These are phyloP conservation scores for Clostera curtula DNA, from an alignment of 2,888 invertebrate species.

Conservation along the genomic window DNA sequence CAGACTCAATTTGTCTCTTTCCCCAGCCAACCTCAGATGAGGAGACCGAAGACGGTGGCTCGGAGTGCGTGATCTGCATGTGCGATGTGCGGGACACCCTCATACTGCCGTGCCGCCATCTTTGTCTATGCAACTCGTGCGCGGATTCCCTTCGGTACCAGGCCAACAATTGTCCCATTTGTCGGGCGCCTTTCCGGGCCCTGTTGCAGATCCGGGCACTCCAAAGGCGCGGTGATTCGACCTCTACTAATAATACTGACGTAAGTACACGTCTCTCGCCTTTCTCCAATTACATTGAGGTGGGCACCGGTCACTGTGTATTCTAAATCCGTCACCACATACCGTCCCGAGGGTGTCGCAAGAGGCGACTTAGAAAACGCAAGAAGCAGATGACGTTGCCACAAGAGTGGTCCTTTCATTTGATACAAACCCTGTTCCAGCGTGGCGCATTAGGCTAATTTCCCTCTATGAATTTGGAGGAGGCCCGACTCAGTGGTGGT, in stretches of 20 bases:
- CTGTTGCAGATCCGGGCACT: slow-evolving; percentile 95
- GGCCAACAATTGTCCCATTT: slow-evolving; percentile 99
- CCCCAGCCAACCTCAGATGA: slow-evolving; percentile 79
- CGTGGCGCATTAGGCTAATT: no score
- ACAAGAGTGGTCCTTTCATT: no score
- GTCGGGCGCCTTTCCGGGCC: slow-evolving; percentile 98
- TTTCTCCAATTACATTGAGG: background rate
- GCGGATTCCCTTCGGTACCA: slow-evolving; percentile 97
- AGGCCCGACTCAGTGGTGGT: no score
- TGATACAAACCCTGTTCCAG: no score
- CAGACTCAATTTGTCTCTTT: no score
- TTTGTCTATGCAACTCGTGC: slow-evolving; percentile 97
- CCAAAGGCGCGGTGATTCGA: slow-evolving; percentile 73
- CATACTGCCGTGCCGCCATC: slow-evolving; percentile 98
- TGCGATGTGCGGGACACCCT: slow-evolving; percentile 97
- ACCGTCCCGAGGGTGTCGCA: no score
- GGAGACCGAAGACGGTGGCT: slow-evolving; percentile 94
- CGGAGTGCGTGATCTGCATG: slow-evolving; percentile 99
- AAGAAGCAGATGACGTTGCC: no score
- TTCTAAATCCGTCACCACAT: no score
- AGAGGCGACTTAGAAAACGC: no score
- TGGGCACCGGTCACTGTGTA: no score
- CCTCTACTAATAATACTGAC: slow-evolving; percentile 66
- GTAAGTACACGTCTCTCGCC: slow-evolving; percentile 48
- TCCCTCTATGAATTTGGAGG: no score